Conservation (phyloP, 2,888 invertebrate species). For the Lapara coniferarum region DNA sequence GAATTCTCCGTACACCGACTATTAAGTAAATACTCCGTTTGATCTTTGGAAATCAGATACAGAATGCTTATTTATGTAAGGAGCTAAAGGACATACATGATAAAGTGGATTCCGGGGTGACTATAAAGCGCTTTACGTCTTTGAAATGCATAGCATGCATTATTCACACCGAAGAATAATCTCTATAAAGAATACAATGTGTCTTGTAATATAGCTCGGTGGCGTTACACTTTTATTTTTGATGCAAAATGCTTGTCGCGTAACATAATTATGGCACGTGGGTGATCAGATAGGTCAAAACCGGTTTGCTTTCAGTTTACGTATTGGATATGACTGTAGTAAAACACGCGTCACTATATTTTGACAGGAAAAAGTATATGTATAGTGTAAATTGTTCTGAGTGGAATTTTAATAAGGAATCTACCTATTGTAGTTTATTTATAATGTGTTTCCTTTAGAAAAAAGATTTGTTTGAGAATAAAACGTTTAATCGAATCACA, state of each 20-base stretch:
- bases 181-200: slow-evolving; percentile 54
- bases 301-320: too few relatives aligned
- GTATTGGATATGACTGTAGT: not conserved
- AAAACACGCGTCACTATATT: too few relatives aligned
- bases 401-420: not conserved
- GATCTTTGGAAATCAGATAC: slow-evolving; percentile 20
- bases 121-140: slow-evolving; percentile 55
- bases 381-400: not conserved
- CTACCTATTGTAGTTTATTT: not conserved
- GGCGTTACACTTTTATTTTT: slow-evolving; percentile 54
- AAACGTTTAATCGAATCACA: not conserved
- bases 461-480: not conserved
- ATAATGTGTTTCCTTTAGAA: not conserved
- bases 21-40: not conserved
- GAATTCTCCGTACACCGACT: not conserved
- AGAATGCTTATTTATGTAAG: slow-evolving; percentile 33
- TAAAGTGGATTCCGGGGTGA: slow-evolving; percentile 48
- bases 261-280: slow-evolving; percentile 44
- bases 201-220: slow-evolving; percentile 44
- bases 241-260: slow-evolving; percentile 56
- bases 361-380: too few relatives aligned
- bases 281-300: not conserved
- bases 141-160: slow-evolving; percentile 50
- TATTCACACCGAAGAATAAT: slow-evolving; percentile 56
- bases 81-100: slow-evolving; percentile 41